phyloP scores from a whole-genome alignment of 2,113 vertebrate species.

The Conger conger region DNA sequence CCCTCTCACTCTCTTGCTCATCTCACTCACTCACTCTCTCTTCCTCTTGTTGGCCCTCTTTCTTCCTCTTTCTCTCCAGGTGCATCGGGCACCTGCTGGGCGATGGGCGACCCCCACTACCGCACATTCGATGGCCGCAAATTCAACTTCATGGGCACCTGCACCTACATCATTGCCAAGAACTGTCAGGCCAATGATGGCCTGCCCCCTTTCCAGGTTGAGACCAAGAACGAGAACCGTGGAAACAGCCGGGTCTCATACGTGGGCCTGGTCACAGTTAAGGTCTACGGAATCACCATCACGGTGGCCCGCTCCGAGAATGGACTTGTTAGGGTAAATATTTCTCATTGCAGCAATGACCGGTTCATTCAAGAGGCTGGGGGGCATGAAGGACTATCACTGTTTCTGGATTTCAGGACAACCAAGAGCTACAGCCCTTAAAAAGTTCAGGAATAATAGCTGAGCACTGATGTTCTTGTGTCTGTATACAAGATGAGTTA shows the following conservation, averaged over 20 bases:
- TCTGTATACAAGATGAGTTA: no score
- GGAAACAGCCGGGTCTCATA: conserved; percentile 65
- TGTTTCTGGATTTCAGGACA: neutral
- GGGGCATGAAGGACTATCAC: neutral
- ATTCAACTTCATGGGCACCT: conserved; percentile 70
- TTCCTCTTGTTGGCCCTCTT: neutral
- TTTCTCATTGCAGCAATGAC: neutral
- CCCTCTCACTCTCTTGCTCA: neutral
- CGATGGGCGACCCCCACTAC: conserved; percentile 67
- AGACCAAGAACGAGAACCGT: conserved; percentile 68
- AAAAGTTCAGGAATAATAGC: no score
- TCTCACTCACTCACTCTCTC: no score
- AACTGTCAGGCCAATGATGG: conserved; percentile 44
- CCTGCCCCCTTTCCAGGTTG: conserved; percentile 58
- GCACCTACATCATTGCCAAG: conserved; percentile 63
- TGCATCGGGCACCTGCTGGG: conserved; percentile 57
- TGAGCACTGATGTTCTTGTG: no score
- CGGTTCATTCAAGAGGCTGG: no score
- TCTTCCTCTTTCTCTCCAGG: conserved; percentile 4
- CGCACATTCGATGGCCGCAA: conserved; percentile 60
- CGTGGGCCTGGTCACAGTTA: conserved; percentile 63
- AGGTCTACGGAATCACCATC: conserved; percentile 61
- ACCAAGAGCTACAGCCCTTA: no score
- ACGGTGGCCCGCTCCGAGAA: conserved; percentile 57
- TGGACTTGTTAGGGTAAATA: conserved; percentile 69